Percentiles rank a stretch among this genome's conserved stretches.
Conservation (phyloP, 2,797 vertebrate genomes). For the Perodicticus potto region DNA sequence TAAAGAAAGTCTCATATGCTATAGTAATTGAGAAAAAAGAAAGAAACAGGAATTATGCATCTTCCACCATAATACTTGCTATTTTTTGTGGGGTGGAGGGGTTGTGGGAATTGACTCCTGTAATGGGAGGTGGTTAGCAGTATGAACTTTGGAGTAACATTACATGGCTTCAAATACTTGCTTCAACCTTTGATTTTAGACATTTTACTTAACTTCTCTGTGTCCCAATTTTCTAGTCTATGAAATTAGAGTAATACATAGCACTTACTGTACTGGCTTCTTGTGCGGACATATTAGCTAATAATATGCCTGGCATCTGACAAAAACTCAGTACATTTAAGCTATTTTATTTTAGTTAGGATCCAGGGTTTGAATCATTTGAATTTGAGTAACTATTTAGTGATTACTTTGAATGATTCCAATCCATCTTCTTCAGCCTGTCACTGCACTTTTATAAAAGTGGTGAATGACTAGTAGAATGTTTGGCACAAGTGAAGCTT, state of each 20-base stretch:
- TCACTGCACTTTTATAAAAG: neutral
- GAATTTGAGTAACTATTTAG: neutral
- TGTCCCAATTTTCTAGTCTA: neutral
- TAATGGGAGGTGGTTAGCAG: neutral
- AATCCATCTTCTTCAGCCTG: neutral
- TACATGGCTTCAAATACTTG: neutral
- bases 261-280: neutral
- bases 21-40: neutral
- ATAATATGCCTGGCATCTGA: neutral
- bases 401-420: neutral
- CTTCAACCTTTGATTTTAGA: neutral
- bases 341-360: neutral
- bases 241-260: neutral
- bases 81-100: neutral
- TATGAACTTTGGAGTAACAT: neutral
- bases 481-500: neutral
- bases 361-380: neutral
- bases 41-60: neutral
- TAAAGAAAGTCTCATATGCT: slow-evolving; percentile 14
- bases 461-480: neutral
- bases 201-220: neutral
- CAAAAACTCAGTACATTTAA: neutral
- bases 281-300: neutral
- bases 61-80: neutral
- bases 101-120: neutral